phyloP scores from a whole-genome alignment of 2,888 invertebrate genomes.

The Phytoseiulus persimilis region DNA sequence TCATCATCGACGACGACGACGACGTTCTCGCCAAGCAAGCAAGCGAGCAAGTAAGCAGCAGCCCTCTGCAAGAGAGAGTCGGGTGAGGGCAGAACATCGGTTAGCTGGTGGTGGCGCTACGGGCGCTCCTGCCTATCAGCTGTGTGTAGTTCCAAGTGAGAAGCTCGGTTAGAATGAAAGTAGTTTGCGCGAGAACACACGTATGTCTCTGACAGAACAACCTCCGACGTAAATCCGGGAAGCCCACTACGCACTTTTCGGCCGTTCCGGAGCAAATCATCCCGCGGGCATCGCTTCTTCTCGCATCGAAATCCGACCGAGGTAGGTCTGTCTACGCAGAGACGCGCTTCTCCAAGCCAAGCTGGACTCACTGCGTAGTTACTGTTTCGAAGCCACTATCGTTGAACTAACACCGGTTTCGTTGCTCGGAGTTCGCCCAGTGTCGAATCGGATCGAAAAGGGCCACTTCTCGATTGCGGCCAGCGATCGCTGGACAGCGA shows the following conservation, averaged over 20 bases:
- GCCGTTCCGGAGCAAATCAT: background rate
- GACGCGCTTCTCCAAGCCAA: background rate
- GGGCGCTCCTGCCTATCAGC: background rate
- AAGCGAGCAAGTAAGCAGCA: background rate
- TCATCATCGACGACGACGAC: background rate
- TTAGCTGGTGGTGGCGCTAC: background rate
- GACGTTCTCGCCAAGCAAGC: background rate
- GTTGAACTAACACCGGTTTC: background rate
- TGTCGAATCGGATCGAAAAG: background rate
- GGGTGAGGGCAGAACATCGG: slow-evolving; percentile 5
- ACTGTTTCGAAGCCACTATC: background rate
- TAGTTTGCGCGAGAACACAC: background rate
- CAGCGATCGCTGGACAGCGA: background rate
- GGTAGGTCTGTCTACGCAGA: background rate
- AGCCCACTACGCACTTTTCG: background rate
- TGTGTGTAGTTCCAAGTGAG: slow-evolving; percentile 5
- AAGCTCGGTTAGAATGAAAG: background rate
- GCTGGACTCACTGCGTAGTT: background rate
- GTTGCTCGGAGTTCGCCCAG: background rate
- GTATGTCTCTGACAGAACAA: background rate
- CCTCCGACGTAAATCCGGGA: background rate
- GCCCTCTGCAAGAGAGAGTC: background rate
- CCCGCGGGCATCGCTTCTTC: background rate
- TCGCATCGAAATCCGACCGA: background rate
- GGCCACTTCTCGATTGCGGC: background rate